A percentile compares a stretch with the other conserved stretches of the same genome.
Conservation (phyloP, 2,113 vertebrate genomes). For the Muscicapa adusta region DNA sequence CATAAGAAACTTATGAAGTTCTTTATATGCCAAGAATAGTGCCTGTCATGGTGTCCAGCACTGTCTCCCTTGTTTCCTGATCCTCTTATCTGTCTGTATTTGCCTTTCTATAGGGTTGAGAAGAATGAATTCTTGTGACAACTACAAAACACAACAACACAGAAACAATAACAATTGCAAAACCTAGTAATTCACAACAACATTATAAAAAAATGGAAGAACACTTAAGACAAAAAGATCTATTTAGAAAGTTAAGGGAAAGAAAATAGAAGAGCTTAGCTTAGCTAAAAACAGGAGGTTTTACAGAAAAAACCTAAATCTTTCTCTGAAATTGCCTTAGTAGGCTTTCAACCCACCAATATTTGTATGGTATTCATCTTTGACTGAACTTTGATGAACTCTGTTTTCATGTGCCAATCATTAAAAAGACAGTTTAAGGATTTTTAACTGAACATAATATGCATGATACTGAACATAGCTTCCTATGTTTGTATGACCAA, state of each 20-base stretch:
- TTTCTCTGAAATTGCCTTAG: neutral
- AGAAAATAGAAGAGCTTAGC: neutral
- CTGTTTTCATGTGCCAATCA: neutral
- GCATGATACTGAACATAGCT: neutral
- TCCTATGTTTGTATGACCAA: neutral
- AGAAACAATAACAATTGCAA: neutral
- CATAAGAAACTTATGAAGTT: neutral
- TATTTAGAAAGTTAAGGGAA: neutral
- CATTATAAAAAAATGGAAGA: neutral
- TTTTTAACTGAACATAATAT: neutral
- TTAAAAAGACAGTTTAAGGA: neutral
- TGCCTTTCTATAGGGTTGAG: neutral
- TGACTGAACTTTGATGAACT: neutral
- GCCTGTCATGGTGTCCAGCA: neutral
- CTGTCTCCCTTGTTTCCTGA: neutral
- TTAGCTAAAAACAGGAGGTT: neutral
- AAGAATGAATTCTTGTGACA: neutral
- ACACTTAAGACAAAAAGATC: neutral
- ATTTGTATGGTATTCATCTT: neutral
- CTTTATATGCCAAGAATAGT: neutral
- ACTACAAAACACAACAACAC: neutral
- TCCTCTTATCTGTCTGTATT: neutral
- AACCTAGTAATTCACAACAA: neutral
- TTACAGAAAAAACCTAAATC: neutral
- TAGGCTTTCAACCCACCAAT: neutral